Conservation (phyloP, 2,888 invertebrate species). For the Nemapogon koenigi region DNA sequence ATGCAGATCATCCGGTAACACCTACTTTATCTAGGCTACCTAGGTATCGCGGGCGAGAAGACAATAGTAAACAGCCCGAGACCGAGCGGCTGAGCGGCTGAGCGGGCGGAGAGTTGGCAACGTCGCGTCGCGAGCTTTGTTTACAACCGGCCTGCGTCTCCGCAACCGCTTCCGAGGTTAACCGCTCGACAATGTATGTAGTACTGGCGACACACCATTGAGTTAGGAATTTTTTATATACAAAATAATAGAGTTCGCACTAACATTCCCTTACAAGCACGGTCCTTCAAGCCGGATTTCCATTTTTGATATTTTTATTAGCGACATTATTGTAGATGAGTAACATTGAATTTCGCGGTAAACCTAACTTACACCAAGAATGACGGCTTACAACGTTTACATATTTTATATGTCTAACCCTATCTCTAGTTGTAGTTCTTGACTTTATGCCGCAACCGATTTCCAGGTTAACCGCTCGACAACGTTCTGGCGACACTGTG, state of each 20-base stretch:
- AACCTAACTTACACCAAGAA: no score
- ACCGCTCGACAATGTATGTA: conserved; percentile 16
- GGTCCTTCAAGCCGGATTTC: no score
- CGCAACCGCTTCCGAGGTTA: conserved; percentile 23
- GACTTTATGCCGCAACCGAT: conserved; percentile 10
- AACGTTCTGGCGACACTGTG: neutral
- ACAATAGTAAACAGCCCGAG: conserved; percentile 26
- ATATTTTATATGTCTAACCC: no score
- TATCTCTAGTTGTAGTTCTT: no score
- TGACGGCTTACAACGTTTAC: no score
- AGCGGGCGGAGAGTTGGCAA: conserved; percentile 32
- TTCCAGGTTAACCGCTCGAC: conserved; percentile 25
- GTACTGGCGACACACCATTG: no score
- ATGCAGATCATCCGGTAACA: conserved; percentile 6
- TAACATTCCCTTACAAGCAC: no score
- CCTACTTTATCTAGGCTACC: conserved; percentile 1
- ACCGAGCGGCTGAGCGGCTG: conserved; percentile 20
- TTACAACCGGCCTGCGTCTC: conserved; percentile 36
- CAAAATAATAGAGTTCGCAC: no score
- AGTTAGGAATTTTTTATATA: no score
- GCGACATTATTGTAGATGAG: no score
- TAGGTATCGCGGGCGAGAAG: conserved; percentile 14
- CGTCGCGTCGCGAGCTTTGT: conserved; percentile 48
- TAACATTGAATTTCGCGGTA: no score
- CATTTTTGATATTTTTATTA: no score